phyloP scores from a whole-genome alignment of 2,888 invertebrate species.

The Tricholauxania praeusta region DNA sequence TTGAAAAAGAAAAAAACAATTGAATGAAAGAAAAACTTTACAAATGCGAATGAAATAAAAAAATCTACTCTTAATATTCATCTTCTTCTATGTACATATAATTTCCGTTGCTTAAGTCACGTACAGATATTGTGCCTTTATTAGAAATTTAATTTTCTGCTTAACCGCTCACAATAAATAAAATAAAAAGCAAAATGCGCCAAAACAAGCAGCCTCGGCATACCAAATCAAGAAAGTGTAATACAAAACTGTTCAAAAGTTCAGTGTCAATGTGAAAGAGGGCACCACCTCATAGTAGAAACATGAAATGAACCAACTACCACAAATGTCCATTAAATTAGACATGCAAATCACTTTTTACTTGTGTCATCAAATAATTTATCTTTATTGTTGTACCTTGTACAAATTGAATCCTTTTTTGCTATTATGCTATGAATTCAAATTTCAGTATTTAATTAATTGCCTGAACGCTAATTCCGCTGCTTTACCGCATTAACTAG shows the following conservation, averaged over 20 bases:
- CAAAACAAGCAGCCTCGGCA: background rate
- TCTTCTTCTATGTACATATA: background rate
- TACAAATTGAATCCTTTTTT: no score
- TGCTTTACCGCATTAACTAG: no score
- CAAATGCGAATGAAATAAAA: no score
- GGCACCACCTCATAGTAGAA: background rate
- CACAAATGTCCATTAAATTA: constrained; percentile 11
- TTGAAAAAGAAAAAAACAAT: no score
- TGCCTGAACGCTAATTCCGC: no score
- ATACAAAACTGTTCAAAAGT: background rate
- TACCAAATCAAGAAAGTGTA: background rate
- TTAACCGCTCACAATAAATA: background rate
- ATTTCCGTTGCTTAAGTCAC: constrained; percentile 10
- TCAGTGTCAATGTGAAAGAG: constrained; percentile 21
- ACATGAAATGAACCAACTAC: background rate
- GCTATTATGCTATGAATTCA: no score
- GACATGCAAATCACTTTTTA: constrained; percentile 8
- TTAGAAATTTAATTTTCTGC: background rate
- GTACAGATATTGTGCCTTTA: background rate
- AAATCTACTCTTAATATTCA: background rate
- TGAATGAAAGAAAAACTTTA: no score
- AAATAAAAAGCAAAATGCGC: constrained; percentile 20
- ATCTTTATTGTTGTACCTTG: no score
- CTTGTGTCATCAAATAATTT: no score
- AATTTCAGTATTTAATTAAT: no score